Evolutionary conservation across 2,113 vertebrate genomes (phyloP), one percentile per base, ranked within the genome.

Genomic region (Grammomys dolichurus): DNA sequence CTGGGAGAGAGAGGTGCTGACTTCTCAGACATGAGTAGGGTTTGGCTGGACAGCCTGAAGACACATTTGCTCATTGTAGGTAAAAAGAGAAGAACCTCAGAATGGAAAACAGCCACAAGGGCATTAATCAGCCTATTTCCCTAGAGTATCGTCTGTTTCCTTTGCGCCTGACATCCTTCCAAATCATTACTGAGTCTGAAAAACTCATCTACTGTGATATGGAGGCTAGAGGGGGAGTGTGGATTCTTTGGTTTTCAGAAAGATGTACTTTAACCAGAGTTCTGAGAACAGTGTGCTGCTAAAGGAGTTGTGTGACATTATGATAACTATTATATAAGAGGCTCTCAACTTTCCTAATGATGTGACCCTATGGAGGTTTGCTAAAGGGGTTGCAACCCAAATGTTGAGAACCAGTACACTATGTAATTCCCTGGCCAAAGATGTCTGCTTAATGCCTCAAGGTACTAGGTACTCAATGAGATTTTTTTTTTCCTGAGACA

Each of bases 201-300:
- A 73, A 73, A 85, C 48, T 48, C 26, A 67, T 9, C 87, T 20
- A 3, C 33, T 82, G 7, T 40, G 58, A 51, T 20, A 13, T 22
- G 20, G 51, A 14, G 19, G 2, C 5, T 78, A 12, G 46, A 60
- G 17, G 14, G 7, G 24, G 3, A 75, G 87, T 46, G 54, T 46
- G 36, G 78, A 87, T 80, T 87, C 33, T 91, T n/a, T 43, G 17
- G 54, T 80, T 88, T 91, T 33, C 46, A 67, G 24, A 56, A 87
- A 43, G 65, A n/a, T 86, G 51, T 11, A 26, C n/a, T 43, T 94
- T 73, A 89, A 72, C 33, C 7, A 77, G 54, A 7, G 13, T 94
- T 28, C 40, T 86, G 40, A 89, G 67, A 73, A 13, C 88, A 96
- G 69, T 48, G 4, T 40, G 16, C 72, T 81, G 76, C 33, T 9